phyloP scores from a whole-genome alignment of 1,140 invertebrate genomes.

The Apis cerana region DNA sequence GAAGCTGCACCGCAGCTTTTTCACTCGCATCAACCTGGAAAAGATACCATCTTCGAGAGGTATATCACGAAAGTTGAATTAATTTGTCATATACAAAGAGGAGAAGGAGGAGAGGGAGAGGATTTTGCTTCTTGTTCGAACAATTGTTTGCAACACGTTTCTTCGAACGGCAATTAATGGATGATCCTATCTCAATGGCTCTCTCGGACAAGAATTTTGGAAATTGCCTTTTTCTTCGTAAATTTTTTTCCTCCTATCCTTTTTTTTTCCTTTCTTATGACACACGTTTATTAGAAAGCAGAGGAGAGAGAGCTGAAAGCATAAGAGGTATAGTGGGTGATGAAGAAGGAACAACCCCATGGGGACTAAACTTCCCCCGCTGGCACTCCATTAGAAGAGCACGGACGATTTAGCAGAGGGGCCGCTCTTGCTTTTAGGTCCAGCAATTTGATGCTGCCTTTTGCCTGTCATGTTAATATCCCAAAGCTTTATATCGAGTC shows the following conservation, averaged over 20 bases:
- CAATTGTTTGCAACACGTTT: background rate
- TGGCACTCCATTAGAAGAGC: constrained; percentile 77
- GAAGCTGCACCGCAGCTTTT: constrained; percentile 24
- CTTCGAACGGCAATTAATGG: background rate
- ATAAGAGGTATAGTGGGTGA: background rate
- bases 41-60: constrained; percentile 15
- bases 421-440: constrained; percentile 72
- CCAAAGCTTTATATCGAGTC: constrained; percentile 69
- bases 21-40: constrained; percentile 1
- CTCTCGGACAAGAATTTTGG: too few species aligned
- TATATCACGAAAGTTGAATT: constrained; percentile 30
- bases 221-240: too few species aligned
- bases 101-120: rapidly evolving
- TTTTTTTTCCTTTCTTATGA: background rate
- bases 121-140: too few species aligned
- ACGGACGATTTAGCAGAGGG: constrained; percentile 78
- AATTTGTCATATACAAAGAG: constrained; percentile 29
- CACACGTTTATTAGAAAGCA: background rate
- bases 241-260: too few species aligned
- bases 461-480: constrained; percentile 80
- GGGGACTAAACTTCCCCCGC: constrained; percentile 73
- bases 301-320: background rate
- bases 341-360: background rate
- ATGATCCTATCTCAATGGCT: too few species aligned
- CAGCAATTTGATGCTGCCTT: constrained; percentile 76